Evolutionary conservation across 2,113 vertebrate species (phyloP).

Genomic region (Pangasianodon gigas): DNA sequence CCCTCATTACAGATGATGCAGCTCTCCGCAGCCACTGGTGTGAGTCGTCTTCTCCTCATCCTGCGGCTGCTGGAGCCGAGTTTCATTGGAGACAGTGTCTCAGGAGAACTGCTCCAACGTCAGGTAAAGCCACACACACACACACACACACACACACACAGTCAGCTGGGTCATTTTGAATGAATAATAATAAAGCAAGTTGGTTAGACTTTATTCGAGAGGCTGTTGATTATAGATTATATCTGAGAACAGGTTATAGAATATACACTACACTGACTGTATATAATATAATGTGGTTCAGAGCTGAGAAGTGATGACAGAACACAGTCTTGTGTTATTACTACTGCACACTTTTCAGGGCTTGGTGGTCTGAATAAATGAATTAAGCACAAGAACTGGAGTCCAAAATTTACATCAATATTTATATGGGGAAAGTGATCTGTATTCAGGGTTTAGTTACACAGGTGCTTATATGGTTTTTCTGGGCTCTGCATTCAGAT

Average conservation of each 20-base stretch:
- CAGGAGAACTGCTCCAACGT: slow-evolving; percentile 72
- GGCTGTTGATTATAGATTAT: neutral
- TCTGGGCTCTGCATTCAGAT: neutral
- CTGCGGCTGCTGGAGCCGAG: slow-evolving; percentile 71
- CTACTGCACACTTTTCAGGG: neutral
- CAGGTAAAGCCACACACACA: slow-evolving; percentile 65
- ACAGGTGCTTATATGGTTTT: neutral
- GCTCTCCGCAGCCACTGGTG: slow-evolving; percentile 76
- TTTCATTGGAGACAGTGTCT: slow-evolving; percentile 64
- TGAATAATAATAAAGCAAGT: neutral
- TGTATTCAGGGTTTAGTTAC: neutral
- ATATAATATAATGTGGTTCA: neutral
- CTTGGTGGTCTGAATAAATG: neutral
- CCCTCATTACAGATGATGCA: slow-evolving; percentile 74
- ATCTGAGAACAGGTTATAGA: neutral
- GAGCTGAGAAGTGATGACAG: neutral
- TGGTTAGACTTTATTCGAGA: neutral
- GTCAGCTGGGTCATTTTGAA: neutral
- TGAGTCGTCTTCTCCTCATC: slow-evolving; percentile 77
- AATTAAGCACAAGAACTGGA: neutral
- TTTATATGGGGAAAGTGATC: neutral
- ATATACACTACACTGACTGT: neutral
- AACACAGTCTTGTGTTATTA: neutral
- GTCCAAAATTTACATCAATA: neutral
- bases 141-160: neutral